A percentile compares a stretch with the other conserved stretches of the same genome.
These are phyloP conservation scores for Nestor notabilis DNA, from an alignment of 2,113 vertebrate genomes.

Conservation along the genomic window DNA sequence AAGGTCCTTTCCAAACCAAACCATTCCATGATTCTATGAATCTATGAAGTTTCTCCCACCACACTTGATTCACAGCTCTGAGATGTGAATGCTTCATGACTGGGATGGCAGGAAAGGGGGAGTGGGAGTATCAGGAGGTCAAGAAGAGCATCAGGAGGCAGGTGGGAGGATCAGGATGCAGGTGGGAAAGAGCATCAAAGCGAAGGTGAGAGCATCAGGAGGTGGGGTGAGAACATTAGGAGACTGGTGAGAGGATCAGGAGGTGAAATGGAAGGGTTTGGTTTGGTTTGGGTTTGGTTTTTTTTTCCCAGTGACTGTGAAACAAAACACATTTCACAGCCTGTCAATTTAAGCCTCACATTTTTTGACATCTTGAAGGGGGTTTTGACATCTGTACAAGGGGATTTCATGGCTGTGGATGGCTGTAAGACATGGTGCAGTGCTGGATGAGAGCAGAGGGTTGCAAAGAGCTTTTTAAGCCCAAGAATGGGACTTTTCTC, in stretches of 20 bases:
- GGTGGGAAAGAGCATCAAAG: neutral
- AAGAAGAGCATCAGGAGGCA: neutral
- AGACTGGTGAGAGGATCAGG: neutral
- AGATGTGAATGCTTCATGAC: neutral
- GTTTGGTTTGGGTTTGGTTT: too few species aligned
- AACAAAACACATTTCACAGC: neutral
- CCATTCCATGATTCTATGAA: neutral
- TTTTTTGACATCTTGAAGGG: neutral
- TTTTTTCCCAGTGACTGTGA: neutral
- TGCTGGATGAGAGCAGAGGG: neutral
- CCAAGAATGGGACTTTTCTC: neutral
- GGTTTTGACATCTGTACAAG: neutral
- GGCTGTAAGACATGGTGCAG: rapidly evolving
- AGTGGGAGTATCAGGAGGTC: neutral
- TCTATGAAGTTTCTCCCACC: neutral
- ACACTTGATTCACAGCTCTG: neutral
- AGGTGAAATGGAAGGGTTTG: neutral
- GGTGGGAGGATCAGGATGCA: neutral
- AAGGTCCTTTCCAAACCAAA: neutral
- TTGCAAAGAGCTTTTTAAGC: neutral
- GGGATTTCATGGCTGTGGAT: neutral
- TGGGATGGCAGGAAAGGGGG: neutral
- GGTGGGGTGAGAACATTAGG: neutral
- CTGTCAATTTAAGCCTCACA: neutral
- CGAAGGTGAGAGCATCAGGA: neutral